A percentile compares a stretch with the other conserved stretches of the same genome.
Evolutionary conservation across 1,140 invertebrate genomes (phyloP).

Genomic region (Capitella teleta): DNA sequence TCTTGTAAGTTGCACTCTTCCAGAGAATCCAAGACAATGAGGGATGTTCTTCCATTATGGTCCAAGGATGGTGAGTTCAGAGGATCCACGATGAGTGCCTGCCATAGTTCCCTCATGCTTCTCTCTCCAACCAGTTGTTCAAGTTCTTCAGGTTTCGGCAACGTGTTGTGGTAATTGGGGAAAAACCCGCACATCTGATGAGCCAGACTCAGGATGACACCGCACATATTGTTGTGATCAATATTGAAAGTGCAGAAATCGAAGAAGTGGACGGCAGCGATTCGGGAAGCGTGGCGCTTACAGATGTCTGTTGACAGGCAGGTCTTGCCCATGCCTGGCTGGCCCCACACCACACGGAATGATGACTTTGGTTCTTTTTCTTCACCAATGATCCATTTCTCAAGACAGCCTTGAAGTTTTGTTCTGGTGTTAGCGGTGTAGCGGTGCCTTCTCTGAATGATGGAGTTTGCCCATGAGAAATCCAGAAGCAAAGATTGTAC

Average conservation of each 20-base stretch:
- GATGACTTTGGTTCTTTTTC: too few species aligned
- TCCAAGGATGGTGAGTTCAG: conserved; percentile 1
- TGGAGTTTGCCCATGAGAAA: too few species aligned
- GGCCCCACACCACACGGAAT: too few species aligned
- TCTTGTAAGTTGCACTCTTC: conserved; percentile 1
- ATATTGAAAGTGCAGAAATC: conserved; percentile 1
- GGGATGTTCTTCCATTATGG: neutral
- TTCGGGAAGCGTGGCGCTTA: neutral
- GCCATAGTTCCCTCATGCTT: neutral
- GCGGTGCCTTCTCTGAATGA: too few species aligned
- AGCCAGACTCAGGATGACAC: conserved; percentile 1
- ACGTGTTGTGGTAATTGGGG: neutral
- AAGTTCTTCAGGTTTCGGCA: neutral
- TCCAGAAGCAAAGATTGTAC: too few species aligned
- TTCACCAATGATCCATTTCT: too few species aligned
- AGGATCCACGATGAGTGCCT: conserved; percentile 4
- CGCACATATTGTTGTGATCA: conserved; percentile 4
- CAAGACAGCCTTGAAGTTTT: too few species aligned
- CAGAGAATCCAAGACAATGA: conserved; percentile 9
- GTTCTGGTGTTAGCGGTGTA: too few species aligned
- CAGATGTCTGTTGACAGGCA: conserved; percentile 3
- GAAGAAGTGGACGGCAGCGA: conserved; percentile 9
- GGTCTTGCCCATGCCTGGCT: conserved; percentile 9
- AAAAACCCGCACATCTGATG: neutral
- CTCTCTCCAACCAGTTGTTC: conserved; percentile 2